phyloP scores from a whole-genome alignment of 1,140 invertebrate species.

The Hydropsyche tenuis region DNA sequence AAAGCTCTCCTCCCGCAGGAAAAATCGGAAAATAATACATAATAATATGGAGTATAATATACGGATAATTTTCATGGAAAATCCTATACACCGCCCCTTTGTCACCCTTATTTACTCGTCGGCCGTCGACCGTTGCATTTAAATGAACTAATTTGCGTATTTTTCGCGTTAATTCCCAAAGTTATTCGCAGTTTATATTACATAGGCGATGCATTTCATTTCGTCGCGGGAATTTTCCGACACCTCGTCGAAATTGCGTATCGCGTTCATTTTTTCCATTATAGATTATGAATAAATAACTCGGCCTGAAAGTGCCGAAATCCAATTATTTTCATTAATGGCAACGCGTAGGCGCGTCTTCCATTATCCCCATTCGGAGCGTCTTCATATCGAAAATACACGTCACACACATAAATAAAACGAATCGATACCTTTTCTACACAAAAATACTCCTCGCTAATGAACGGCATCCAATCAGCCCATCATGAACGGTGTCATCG shows the following conservation, averaged over 20 bases:
- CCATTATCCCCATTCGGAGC: background rate
- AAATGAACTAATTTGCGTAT: conserved; percentile 15
- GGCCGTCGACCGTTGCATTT: background rate
- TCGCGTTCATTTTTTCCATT: background rate
- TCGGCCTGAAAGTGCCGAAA: background rate
- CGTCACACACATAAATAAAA: too few species aligned
- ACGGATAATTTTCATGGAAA: too few species aligned
- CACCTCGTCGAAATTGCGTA: too few species aligned
- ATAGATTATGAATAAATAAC: background rate
- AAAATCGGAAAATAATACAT: background rate
- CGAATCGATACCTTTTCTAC: too few species aligned
- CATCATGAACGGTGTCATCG: too few species aligned
- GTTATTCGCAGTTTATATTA: too few species aligned
- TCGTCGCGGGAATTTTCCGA: background rate
- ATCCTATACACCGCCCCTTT: too few species aligned
- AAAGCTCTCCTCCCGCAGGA: background rate
- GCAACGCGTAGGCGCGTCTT: background rate
- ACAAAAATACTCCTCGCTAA: too few species aligned
- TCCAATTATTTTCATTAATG: conserved; percentile 21
- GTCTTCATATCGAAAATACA: too few species aligned
- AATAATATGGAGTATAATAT: too few species aligned
- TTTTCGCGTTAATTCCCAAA: conserved; percentile 5
- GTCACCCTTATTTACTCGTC: too few species aligned
- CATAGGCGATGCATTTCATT: background rate
- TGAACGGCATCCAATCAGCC: too few species aligned